Evolutionary conservation across 23 tunicate genomes (phyloP), one percentile per base, ranked within the genome.

Genomic region (Halocynthia roretzi): DNA sequence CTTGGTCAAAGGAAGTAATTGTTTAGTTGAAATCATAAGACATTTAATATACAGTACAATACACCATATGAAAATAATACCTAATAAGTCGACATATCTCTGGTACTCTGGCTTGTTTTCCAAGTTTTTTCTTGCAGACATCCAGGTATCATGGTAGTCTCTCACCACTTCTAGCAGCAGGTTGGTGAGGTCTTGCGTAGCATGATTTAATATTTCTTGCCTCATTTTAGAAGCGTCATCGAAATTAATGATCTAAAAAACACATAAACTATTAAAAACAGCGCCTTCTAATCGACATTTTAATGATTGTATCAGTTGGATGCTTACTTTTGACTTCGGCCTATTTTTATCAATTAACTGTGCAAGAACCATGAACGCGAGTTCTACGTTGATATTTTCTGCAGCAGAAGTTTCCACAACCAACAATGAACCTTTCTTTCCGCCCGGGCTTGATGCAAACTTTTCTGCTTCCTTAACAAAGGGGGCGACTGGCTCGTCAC

Each of bases 331-430:
- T 8, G 87, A 76, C 80, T 82, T 87, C 44, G 91, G 70, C 10
- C 98, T 80, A 40, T 87, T 72, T 68, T 92, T 92, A 68, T 92
- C 98, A 54, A 92, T 92, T 71, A 86, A 49, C 55, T 92, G 98
- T 11, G 98, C 98, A n/a, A 92, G 87, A 49, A 55, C 62, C 50
- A 86, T 56, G 64, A 92, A 92, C 6, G 87, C 83, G 18, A 77
- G 76, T 14, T 90, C 83, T 6, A 92, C 87, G 53, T 92, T 92
- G 72, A 92, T 86, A 61, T 92, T 92, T 64, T 92, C 98, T 7
- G 87, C 90, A 8, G 98, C 98, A 0, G 98, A 92, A n/a, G 92
- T 86, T 78, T 92, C 92, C 20, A 92, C 67, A 51, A 83, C 73
- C 0, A 87, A 87, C 11, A 92, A 56, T 21, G 62, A 51, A 61